Percentiles rank a stretch among this genome's conserved stretches.
Evolutionary conservation across 1,140 invertebrate genomes (phyloP).

Genomic region (Phortica variegata): DNA sequence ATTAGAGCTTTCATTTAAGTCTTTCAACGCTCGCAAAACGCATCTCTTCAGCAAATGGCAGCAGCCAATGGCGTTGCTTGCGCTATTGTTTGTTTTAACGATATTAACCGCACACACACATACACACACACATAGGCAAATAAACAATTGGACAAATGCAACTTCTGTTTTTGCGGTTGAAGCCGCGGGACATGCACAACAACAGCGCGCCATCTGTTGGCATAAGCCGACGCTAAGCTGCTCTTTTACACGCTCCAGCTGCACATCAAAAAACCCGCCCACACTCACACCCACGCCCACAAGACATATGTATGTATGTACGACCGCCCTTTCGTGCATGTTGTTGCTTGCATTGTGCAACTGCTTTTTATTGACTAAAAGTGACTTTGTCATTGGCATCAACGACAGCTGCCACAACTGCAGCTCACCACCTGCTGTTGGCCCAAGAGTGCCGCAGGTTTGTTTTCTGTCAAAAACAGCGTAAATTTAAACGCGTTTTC

Average conservation of each 20-base stretch:
- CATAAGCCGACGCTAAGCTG: conserved; percentile 5
- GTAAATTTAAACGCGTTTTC: too few species aligned
- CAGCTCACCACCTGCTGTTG: background rate
- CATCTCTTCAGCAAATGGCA: conserved; percentile 8
- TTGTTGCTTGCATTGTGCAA: conserved; percentile 35
- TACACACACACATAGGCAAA: conserved; percentile 12
- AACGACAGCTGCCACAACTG: conserved; percentile 3
- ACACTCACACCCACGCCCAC: too few species aligned
- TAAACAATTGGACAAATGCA: conserved; percentile 14
- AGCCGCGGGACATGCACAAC: conserved; percentile 4
- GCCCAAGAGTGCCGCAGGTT: background rate
- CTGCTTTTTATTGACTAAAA: conserved; percentile 54
- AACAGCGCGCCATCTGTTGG: conserved; percentile 31
- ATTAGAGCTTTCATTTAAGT: background rate
- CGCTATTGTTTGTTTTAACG: conserved; percentile 28
- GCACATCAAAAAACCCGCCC: too few species aligned
- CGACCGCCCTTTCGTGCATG: conserved; percentile 2
- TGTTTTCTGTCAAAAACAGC: too few species aligned
- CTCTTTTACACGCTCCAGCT: conserved; percentile 1
- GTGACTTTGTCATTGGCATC: conserved; percentile 44
- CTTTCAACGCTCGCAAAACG: background rate
- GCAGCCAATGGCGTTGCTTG: conserved; percentile 18
- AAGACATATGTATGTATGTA: too few species aligned
- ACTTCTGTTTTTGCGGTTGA: background rate
- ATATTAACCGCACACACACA: conserved; percentile 21